Conservation (phyloP, 2,797 vertebrate species). For the Spinibarbus caldwelli region DNA sequence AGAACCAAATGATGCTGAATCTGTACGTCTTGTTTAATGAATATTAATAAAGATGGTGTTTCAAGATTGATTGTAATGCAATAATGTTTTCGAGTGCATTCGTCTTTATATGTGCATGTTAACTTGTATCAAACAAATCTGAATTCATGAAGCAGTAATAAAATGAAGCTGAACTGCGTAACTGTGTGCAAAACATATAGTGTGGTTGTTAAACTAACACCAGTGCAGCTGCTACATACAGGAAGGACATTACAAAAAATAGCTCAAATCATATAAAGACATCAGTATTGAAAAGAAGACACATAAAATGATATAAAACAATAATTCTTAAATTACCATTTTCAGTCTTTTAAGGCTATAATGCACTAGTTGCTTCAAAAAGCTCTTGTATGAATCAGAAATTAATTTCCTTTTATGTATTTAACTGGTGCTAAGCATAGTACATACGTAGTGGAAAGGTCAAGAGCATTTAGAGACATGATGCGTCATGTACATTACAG, state of each 20-base stretch:
- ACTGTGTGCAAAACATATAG: background rate
- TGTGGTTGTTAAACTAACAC: background rate
- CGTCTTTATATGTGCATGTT: background rate
- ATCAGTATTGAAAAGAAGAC: background rate
- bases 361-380: conserved; percentile 48
- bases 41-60: conserved; percentile 1
- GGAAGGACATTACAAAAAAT: background rate
- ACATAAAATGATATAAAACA: conserved; percentile 18
- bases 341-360: conserved; percentile 65
- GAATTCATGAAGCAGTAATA: background rate
- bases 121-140: background rate
- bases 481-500: background rate
- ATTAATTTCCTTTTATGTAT: background rate
- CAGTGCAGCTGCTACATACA: background rate
- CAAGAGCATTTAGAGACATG: no score
- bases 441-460: background rate
- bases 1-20: conserved; percentile 36
- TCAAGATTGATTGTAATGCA: background rate
- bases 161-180: background rate
- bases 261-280: conserved; percentile 9
- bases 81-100: no score
- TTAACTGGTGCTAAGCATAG: background rate
- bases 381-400: conserved; percentile 10
- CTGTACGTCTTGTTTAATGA: background rate
- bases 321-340: background rate